phyloP scores from a whole-genome alignment of 2,797 vertebrate genomes.

The Phrynocephalus forsythii region DNA sequence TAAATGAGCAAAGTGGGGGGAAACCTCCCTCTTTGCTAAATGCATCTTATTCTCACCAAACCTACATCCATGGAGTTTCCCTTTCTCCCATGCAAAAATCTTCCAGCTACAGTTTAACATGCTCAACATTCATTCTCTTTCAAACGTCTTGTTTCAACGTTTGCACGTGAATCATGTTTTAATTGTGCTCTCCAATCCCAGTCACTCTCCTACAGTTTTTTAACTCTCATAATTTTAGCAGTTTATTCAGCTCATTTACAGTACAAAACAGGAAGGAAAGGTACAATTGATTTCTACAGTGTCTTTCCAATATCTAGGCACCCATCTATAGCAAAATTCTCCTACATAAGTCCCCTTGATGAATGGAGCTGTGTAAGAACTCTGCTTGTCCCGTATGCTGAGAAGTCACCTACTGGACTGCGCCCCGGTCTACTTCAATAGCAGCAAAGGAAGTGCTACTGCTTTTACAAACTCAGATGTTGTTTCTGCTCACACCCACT shows the following conservation, averaged over 20 bases:
- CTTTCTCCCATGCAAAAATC: background rate
- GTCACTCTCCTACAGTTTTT: too few relatives aligned
- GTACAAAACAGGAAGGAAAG: background rate
- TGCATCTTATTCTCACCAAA: too few relatives aligned
- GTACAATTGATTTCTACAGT: background rate
- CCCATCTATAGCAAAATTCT: background rate
- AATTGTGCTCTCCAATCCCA: background rate
- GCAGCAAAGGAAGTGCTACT: background rate
- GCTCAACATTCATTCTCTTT: background rate
- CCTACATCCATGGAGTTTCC: background rate
- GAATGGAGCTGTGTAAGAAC: background rate
- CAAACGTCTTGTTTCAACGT: background rate
- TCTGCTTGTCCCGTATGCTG: background rate
- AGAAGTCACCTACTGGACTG: too few relatives aligned
- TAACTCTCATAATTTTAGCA: background rate
- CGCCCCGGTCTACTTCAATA: background rate
- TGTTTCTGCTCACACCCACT: background rate
- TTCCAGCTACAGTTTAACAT: background rate
- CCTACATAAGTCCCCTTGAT: background rate
- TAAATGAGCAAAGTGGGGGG: too few relatives aligned
- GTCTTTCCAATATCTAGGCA: background rate
- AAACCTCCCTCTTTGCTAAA: too few relatives aligned
- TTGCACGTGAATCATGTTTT: background rate
- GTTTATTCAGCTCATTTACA: constrained; percentile 18
- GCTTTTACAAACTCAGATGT: background rate